Evolutionary conservation across 2,888 invertebrate genomes (phyloP), one percentile per base, ranked within the genome.

Genomic region (Pegoplata infirma): DNA sequence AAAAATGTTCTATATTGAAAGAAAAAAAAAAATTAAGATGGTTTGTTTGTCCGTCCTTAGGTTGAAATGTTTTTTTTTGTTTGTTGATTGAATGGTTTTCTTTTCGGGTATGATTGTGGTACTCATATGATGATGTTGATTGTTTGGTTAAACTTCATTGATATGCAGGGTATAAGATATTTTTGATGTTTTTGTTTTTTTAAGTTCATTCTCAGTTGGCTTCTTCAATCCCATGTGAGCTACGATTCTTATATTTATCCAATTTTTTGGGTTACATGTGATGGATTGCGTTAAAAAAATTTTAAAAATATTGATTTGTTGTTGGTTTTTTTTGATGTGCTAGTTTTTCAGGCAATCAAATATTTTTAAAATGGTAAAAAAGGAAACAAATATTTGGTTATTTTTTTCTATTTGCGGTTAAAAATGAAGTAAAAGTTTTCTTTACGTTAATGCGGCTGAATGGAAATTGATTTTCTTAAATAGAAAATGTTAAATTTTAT

Each of bases 1-100:
- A 10, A 32, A 46, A 14, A 58, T 51, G n/a, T 51, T 12, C 49
- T 19, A 58, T 3, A 51, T 5, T 4, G 19, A 17, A 47, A 19
- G 40, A 40, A 40, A 40, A 40, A 40, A 10, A 16, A 16, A 44
- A 53, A 63, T n/a, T 25, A 28, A 67, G 21, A 12, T 47, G 10
- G 5, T 47, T 10, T 44, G 32, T 55, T 47, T 25, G 46, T 23
- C 25, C 8, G 23, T n/a, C 32, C 3, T 10, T 32, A 32, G 32
- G 32, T 32, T 12, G 10, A 19, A 59, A 71, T 36, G 19, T 40
- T 16, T 51, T 36, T 59, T 59, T 17, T 7, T 63, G 46, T 32
- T 44, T 12, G 61, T 61, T 79, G 79, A 79, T 79, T 75, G 79
- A 79, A 79, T 79, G 75, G 61, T 74, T 74, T 53, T 58, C 23